Evolutionary conservation across 2,888 invertebrate species (phyloP).

Genomic region (Criorhina ranunculi): DNA sequence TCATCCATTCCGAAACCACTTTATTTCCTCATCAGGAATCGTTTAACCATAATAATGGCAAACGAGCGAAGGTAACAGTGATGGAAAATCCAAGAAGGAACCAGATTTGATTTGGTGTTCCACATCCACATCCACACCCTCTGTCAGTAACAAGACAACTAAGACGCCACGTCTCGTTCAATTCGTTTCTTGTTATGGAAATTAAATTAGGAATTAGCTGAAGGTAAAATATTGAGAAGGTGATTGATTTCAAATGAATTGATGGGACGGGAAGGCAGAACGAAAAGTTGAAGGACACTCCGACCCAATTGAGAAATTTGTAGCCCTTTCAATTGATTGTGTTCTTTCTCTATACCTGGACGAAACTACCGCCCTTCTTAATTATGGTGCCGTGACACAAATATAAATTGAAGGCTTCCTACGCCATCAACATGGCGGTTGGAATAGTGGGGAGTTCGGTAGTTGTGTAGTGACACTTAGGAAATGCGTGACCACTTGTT

Average conservation of each 20-base stretch:
- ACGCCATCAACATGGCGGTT: constrained; percentile 20
- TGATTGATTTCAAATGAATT: constrained; percentile 60
- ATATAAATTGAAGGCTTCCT: constrained; percentile 53
- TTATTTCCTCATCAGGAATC: constrained; percentile 67
- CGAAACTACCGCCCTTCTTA: constrained; percentile 28
- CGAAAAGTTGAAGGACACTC: constrained; percentile 28
- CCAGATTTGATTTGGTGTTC: constrained; percentile 39
- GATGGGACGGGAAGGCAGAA: background rate
- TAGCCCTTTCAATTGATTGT: constrained; percentile 25
- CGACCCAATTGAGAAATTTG: constrained; percentile 25
- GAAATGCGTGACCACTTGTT: constrained; percentile 65
- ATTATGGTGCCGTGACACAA: constrained; percentile 62
- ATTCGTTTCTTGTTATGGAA: constrained; percentile 33
- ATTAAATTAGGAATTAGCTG: constrained; percentile 28
- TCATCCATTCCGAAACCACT: constrained; percentile 47
- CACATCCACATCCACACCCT: background rate
- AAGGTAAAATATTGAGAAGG: constrained; percentile 36
- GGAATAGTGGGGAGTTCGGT: background rate
- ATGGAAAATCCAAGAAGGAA: constrained; percentile 18
- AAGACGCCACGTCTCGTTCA: background rate
- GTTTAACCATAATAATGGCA: constrained; percentile 50
- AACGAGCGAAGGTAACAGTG: constrained; percentile 9
- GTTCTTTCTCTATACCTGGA: background rate
- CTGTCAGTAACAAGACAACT: background rate
- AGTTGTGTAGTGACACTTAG: constrained; percentile 11